phyloP scores from a whole-genome alignment of 2,797 vertebrate species.

The Hafferia zeledoni region DNA sequence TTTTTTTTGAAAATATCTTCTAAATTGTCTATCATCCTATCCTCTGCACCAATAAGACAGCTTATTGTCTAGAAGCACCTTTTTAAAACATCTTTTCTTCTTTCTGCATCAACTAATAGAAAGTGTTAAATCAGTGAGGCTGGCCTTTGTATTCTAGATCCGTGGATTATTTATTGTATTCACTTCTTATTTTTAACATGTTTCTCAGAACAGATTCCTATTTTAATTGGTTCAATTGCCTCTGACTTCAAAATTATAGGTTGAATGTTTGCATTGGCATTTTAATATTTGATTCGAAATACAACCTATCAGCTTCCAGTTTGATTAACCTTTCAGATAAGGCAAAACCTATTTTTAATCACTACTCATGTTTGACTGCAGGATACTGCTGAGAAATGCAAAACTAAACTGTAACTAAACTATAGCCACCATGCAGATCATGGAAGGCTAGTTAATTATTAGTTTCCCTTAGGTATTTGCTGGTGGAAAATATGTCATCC shows the following conservation, averaged over 20 bases:
- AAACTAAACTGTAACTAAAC: not conserved
- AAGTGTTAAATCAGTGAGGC: not conserved
- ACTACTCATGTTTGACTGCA: not conserved
- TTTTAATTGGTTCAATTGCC: not conserved
- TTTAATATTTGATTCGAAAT: not conserved
- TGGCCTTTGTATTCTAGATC: not conserved
- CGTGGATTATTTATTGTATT: not conserved
- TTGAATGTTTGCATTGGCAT: not conserved
- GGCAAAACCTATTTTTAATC: not conserved
- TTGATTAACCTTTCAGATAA: not conserved
- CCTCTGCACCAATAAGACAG: not conserved
- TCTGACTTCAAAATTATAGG: not conserved
- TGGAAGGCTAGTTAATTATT: not conserved
- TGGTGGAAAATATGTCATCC: not conserved
- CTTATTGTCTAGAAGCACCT: not conserved
- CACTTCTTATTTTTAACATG: not conserved
- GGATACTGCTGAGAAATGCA: not conserved
- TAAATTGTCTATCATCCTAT: not conserved
- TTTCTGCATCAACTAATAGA: not conserved
- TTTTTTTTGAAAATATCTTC: not conserved
- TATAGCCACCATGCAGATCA: not conserved
- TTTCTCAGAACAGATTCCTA: not conserved
- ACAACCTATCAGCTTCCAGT: not conserved
- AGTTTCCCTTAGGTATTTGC: not conserved
- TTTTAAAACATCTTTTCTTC: not conserved